Percentiles rank a stretch among this genome's conserved stretches.
Evolutionary conservation across 53 echinoderm and acorn worm species (phyloP).

Genomic region (Paracentrotus lividus): DNA sequence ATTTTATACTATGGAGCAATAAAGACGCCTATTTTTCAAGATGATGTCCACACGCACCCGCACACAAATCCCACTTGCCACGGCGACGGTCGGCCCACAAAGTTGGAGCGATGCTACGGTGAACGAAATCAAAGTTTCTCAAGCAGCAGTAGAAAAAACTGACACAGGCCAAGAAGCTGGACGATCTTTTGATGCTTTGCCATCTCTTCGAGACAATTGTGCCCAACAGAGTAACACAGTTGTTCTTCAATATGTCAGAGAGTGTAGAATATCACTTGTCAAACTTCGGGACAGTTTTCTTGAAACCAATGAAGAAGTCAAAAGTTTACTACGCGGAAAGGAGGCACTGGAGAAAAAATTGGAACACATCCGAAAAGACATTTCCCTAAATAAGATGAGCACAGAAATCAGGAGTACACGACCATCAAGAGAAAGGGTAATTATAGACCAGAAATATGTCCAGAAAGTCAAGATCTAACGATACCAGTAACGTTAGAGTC

Average conservation of each 20-base stretch:
- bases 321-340: constrained; percentile 93
- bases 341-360: constrained; percentile 98
- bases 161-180: constrained; percentile 94
- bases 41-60: constrained; percentile 92
- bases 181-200: constrained; percentile 93
- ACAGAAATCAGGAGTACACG: constrained; percentile 93
- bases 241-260: constrained; percentile 91
- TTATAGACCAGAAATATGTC: no score
- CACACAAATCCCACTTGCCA: constrained; percentile 91
- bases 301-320: constrained; percentile 99
- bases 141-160: constrained; percentile 88
- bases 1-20: constrained; percentile 29
- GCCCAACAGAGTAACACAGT: constrained; percentile 99
- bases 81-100: constrained; percentile 94
- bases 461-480: no score
- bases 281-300: constrained; percentile 96
- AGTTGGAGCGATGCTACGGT: constrained; percentile 95
- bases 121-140: constrained; percentile 96
- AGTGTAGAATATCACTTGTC: constrained; percentile 91
- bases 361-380: constrained; percentile 99
- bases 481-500: no score
- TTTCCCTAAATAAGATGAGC: constrained; percentile 96
- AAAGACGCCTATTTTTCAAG: constrained; percentile 55
- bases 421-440: constrained; percentile 98
- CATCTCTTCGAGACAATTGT: constrained; percentile 97